These are phyloP conservation scores for Ceriagrion tenellum DNA, from an alignment of 2,888 invertebrate genomes.

Conservation along the genomic window DNA sequence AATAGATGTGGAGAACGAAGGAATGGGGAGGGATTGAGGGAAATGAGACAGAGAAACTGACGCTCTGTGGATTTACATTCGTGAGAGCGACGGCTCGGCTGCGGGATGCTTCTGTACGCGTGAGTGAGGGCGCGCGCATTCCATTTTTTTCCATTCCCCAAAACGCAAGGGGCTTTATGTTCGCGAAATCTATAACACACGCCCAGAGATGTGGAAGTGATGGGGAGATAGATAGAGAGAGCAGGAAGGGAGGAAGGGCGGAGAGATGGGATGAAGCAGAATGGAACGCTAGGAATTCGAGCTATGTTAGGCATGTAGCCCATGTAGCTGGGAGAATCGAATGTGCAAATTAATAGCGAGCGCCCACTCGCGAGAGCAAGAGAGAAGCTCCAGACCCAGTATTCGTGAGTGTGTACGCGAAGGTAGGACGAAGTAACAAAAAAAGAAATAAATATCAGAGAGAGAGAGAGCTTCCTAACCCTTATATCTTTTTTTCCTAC, in stretches of 20 bases:
- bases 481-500: not conserved
- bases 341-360: slow-evolving; percentile 24
- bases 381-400: too few species aligned
- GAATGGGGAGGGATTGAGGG: not conserved
- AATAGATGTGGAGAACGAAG: not conserved
- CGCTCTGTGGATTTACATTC: not conserved
- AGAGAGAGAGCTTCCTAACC: not conserved
- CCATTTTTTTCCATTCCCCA: not conserved
- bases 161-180: not conserved
- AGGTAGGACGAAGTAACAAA: not conserved
- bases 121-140: not conserved
- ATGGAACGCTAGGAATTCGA: slow-evolving; percentile 25
- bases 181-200: not conserved
- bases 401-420: not conserved
- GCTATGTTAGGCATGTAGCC: not conserved
- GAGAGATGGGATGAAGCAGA: not conserved
- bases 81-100: not conserved
- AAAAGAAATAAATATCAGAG: not conserved
- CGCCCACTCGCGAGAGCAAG: not conserved
- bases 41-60: not conserved
- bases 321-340: not conserved
- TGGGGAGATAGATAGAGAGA: not conserved
- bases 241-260: not conserved
- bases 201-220: not conserved
- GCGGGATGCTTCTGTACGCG: not conserved